Percentiles rank a stretch among this genome's conserved stretches.
Evolutionary conservation across 1,140 invertebrate species (phyloP).

Genomic region (Reticulitermes speratus): DNA sequence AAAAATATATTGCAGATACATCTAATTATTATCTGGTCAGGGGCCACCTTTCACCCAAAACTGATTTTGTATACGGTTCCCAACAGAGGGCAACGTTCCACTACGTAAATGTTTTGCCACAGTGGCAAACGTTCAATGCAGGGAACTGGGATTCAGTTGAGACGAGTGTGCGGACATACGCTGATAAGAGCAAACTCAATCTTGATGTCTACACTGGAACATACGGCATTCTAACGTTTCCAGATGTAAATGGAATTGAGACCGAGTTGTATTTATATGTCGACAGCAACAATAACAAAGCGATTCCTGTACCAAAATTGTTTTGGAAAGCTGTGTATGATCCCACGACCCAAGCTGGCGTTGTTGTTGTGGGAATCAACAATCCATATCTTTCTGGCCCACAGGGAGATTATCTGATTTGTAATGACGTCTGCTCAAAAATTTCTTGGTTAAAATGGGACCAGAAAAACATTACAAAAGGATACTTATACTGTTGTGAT

Average conservation of each 20-base stretch:
- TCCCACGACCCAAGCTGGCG: constrained; percentile 49
- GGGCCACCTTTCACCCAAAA: constrained; percentile 49
- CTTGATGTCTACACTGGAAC: constrained; percentile 43
- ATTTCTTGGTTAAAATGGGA: constrained; percentile 57
- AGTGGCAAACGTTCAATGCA: constrained; percentile 52
- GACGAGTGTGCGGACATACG: constrained; percentile 17
- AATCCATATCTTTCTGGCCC: constrained; percentile 55
- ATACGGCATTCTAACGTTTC: constrained; percentile 40
- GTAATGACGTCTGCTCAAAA: constrained; percentile 50
- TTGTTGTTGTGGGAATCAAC: constrained; percentile 62
- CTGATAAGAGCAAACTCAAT: neutral
- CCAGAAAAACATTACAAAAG: constrained; percentile 52
- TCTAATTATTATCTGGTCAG: constrained; percentile 42
- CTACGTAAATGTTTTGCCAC: constrained; percentile 49
- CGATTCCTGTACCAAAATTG: constrained; percentile 56
- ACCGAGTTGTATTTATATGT: constrained; percentile 51
- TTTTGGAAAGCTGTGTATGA: constrained; percentile 65
- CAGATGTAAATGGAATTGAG: constrained; percentile 42
- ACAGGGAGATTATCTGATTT: neutral
- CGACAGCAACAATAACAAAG: constrained; percentile 46
- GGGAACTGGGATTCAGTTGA: constrained; percentile 50
- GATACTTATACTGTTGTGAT: constrained; percentile 65
- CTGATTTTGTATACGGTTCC: constrained; percentile 45
- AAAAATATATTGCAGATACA: constrained; percentile 42
- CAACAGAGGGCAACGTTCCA: constrained; percentile 48